Evolutionary conservation across 2,113 vertebrate genomes (phyloP).

Genomic region (Microcebus tavaratra): DNA sequence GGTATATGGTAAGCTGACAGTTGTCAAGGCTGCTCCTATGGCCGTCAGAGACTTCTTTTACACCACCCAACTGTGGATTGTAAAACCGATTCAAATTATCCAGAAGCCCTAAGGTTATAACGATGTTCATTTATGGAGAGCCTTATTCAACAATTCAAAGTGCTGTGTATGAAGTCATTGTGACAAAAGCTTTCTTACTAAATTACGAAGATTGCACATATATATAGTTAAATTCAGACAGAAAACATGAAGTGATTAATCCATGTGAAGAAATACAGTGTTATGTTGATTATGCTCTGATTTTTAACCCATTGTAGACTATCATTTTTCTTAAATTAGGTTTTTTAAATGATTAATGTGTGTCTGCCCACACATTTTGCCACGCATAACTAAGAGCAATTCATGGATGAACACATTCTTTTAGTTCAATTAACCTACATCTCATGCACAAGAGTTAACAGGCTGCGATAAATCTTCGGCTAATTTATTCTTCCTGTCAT

Average conservation of each 20-base stretch:
- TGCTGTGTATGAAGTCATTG: neutral
- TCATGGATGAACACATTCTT: slow-evolving; percentile 8
- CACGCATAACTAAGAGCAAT: neutral
- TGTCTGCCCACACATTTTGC: neutral
- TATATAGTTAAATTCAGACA: neutral
- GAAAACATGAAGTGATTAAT: neutral
- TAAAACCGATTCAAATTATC: slow-evolving; percentile 1
- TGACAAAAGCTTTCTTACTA: slow-evolving; percentile 25
- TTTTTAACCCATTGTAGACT: neutral
- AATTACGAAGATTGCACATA: neutral
- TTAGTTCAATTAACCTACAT: slow-evolving; percentile 58
- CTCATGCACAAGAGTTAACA: neutral
- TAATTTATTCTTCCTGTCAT: slow-evolving; percentile 56
- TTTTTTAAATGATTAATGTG: slow-evolving; percentile 22
- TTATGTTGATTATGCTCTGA: neutral
- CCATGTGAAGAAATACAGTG: neutral
- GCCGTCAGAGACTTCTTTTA: neutral
- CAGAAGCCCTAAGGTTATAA: neutral
- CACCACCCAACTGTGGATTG: neutral
- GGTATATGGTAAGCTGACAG: neutral
- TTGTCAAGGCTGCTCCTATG: neutral
- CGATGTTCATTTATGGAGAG: neutral
- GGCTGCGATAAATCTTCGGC: slow-evolving; percentile 35
- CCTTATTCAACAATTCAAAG: slow-evolving; percentile 13
- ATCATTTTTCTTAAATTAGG: neutral